Conservation (phyloP, 2,888 invertebrate genomes). For the Drosophila glabriapex region DNA sequence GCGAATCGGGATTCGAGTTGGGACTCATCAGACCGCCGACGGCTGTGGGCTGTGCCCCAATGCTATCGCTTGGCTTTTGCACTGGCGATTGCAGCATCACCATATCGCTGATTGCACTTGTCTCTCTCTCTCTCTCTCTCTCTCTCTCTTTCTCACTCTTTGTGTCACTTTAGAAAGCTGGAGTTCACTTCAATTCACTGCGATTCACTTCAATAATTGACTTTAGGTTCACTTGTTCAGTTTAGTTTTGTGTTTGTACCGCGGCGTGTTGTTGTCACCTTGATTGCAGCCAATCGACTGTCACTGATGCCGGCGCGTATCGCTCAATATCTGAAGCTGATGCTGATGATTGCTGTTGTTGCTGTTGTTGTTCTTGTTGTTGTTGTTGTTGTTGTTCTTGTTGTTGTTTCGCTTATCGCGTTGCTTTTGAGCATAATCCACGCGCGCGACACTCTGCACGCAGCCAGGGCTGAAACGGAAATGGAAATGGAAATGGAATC, state of each 20-base stretch:
- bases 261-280: slow-evolving; percentile 78
- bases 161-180: slow-evolving; percentile 16
- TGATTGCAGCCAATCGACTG: slow-evolving; percentile 84
- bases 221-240: slow-evolving; percentile 27
- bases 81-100: slow-evolving; percentile 85
- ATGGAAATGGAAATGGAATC: slow-evolving; percentile 57
- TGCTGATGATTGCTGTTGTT: slow-evolving; percentile 33
- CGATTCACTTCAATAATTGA: slow-evolving; percentile 18
- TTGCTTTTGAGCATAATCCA: slow-evolving; percentile 70
- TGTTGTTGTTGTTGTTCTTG: slow-evolving; percentile 24
- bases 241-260: slow-evolving; percentile 29
- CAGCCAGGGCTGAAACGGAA: slow-evolving; percentile 64
- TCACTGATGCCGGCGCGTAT: slow-evolving; percentile 71
- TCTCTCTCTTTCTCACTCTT: slow-evolving; percentile 2
- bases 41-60: slow-evolving; percentile 64
- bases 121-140: slow-evolving; percentile 3
- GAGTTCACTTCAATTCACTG: slow-evolving; percentile 8
- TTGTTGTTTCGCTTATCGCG: slow-evolving; percentile 43
- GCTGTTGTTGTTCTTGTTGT: slow-evolving; percentile 16
- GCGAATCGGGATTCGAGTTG: slow-evolving; percentile 84
- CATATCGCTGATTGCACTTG: slow-evolving; percentile 69
- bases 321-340: slow-evolving; percentile 56
- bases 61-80: slow-evolving; percentile 73
- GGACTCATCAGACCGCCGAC: slow-evolving; percentile 84
- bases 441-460: slow-evolving; percentile 63